Conservation (phyloP, 2,113 vertebrate species). For the Paraplagusia blochii region DNA sequence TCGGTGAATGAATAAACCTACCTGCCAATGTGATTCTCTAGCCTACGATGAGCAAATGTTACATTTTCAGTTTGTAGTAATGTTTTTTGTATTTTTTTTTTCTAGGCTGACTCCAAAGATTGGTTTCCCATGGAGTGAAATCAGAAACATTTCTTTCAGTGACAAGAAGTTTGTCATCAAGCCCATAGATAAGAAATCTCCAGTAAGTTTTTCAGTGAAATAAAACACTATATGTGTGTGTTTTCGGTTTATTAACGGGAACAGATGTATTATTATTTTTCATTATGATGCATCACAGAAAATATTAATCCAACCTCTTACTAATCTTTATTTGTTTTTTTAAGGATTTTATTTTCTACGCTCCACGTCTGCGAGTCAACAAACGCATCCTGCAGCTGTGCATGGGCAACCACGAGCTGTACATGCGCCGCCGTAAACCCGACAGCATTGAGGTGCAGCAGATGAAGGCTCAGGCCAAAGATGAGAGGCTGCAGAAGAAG, state of each 20-base stretch:
- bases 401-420: constrained; percentile 95
- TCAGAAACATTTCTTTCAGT: constrained; percentile 94
- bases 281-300: no score
- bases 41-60: no score
- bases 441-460: constrained; percentile 98
- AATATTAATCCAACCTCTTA: background rate
- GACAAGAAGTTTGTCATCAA: constrained; percentile 98
- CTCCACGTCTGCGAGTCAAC: constrained; percentile 89
- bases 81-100: background rate
- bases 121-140: constrained; percentile 98
- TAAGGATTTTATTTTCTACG: constrained; percentile 93
- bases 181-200: constrained; percentile 94
- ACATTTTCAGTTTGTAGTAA: background rate
- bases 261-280: no score
- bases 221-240: background rate
- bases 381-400: constrained; percentile 93
- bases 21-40: no score
- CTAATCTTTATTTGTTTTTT: background rate
- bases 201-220: constrained; percentile 79
- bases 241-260: background rate
- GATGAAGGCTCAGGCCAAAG: constrained; percentile 95
- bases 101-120: constrained; percentile 92
- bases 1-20: no score
- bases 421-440: constrained; percentile 89
- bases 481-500: constrained; percentile 91